phyloP scores from a whole-genome alignment of 2,797 vertebrate species.

The Taeniopygia guttata region DNA sequence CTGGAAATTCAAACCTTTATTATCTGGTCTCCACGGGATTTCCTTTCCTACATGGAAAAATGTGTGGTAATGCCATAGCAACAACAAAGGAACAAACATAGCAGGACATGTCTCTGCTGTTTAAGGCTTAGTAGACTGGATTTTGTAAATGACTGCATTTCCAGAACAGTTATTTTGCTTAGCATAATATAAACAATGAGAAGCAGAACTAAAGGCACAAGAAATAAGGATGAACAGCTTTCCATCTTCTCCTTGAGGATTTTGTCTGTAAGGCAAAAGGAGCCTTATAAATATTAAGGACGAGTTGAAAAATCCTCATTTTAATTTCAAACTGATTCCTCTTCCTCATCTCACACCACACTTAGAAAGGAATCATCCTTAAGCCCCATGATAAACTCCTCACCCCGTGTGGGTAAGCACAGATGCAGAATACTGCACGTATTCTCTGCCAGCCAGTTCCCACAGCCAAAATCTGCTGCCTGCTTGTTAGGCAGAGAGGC shows the following conservation, averaged over 20 bases:
- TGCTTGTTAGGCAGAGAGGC: not conserved
- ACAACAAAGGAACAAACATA: slow-evolving; percentile 51
- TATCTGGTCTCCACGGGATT: slow-evolving; percentile 76
- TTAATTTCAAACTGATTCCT: slow-evolving; percentile 45
- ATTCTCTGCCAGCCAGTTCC: not conserved
- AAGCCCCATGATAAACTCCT: not conserved
- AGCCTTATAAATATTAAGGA: slow-evolving; percentile 52
- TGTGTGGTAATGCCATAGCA: slow-evolving; percentile 75
- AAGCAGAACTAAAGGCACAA: slow-evolving; percentile 40
- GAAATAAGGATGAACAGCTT: slow-evolving; percentile 37
- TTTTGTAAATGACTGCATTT: slow-evolving; percentile 49
- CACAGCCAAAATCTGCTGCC: not conserved
- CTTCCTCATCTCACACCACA: not conserved
- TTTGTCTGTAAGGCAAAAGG: slow-evolving; percentile 12
- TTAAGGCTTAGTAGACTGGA: slow-evolving; percentile 12
- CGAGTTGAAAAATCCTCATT: slow-evolving; percentile 2
- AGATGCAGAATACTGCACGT: not conserved
- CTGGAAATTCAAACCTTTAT: slow-evolving; percentile 76
- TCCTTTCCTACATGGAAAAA: slow-evolving; percentile 76
- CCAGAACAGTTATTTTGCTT: slow-evolving; percentile 44
- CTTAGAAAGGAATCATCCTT: not conserved
- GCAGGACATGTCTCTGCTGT: slow-evolving; percentile 19
- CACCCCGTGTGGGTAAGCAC: not conserved
- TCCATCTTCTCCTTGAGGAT: slow-evolving; percentile 10
- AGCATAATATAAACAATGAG: slow-evolving; percentile 31